A percentile compares a stretch with the other conserved stretches of the same genome.
Evolutionary conservation across 2,888 invertebrate genomes (phyloP).

Genomic region (Vannuccia rotundouncinata): DNA sequence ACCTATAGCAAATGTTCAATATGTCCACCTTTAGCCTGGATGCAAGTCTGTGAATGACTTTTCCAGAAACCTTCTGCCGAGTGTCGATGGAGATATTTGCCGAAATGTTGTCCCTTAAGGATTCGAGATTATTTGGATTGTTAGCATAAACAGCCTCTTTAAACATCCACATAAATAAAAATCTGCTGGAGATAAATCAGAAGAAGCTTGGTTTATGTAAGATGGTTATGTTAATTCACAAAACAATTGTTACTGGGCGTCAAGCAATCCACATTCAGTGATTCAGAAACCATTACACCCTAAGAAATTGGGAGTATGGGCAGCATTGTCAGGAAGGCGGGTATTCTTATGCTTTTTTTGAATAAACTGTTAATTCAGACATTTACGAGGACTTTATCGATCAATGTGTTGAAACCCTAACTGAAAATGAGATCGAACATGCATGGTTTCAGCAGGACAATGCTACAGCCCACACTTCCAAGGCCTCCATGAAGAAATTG

Average conservation of each 20-base stretch:
- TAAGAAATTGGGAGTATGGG: too few relatives aligned
- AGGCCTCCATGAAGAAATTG: not conserved
- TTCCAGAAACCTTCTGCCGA: not conserved
- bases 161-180: not conserved
- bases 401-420: not conserved
- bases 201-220: not conserved
- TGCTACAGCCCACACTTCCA: not conserved
- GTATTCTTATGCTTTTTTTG: not conserved
- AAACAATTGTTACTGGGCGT: too few relatives aligned
- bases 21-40: not conserved
- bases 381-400: not conserved
- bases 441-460: not conserved
- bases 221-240: too few relatives aligned
- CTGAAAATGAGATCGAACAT: not conserved
- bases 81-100: not conserved
- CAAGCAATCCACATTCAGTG: too few relatives aligned
- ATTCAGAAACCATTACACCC: too few relatives aligned
- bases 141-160: not conserved
- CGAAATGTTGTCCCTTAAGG: not conserved
- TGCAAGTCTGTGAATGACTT: not conserved
- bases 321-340: not conserved
- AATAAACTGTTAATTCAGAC: not conserved
- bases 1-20: not conserved
- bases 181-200: not conserved
- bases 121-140: not conserved